A percentile compares a stretch with the other conserved stretches of the same genome.
Evolutionary conservation across 1,140 invertebrate genomes (phyloP).

Genomic region (Acromyrmex charruanus): DNA sequence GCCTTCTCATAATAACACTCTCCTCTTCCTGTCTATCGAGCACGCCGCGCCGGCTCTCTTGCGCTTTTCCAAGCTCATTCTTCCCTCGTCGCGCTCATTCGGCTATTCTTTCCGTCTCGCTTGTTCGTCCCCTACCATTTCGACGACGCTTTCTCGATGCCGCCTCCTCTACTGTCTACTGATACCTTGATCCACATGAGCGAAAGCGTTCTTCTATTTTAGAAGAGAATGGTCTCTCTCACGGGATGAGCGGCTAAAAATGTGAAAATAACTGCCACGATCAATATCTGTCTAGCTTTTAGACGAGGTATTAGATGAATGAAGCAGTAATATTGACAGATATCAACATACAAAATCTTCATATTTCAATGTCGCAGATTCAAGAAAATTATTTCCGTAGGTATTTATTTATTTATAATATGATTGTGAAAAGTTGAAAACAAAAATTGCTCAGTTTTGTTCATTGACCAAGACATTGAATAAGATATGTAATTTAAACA

Average conservation of each 20-base stretch:
- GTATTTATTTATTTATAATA: not conserved
- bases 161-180: conserved; percentile 82
- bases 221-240: conserved; percentile 83
- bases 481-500: no score
- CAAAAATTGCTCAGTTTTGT: no score
- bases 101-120: conserved; percentile 45
- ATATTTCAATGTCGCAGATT: not conserved
- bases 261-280: conserved; percentile 22
- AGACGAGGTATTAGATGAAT: not conserved
- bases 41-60: conserved; percentile 20
- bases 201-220: conserved; percentile 68
- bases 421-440: not conserved
- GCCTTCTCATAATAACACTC: conserved; percentile 42
- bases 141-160: conserved; percentile 45
- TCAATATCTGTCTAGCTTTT: not conserved
- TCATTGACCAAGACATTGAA: no score
- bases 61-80: conserved; percentile 57
- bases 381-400: not conserved
- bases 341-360: not conserved
- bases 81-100: conserved; percentile 61
- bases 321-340: not conserved
- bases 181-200: conserved; percentile 82
- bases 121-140: conserved; percentile 53
- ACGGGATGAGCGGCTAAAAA: conserved; percentile 39
- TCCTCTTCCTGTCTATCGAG: conserved; percentile 53